These are phyloP conservation scores for Conops quadrifasciatus DNA, from an alignment of 2,888 invertebrate genomes.

Conservation along the genomic window DNA sequence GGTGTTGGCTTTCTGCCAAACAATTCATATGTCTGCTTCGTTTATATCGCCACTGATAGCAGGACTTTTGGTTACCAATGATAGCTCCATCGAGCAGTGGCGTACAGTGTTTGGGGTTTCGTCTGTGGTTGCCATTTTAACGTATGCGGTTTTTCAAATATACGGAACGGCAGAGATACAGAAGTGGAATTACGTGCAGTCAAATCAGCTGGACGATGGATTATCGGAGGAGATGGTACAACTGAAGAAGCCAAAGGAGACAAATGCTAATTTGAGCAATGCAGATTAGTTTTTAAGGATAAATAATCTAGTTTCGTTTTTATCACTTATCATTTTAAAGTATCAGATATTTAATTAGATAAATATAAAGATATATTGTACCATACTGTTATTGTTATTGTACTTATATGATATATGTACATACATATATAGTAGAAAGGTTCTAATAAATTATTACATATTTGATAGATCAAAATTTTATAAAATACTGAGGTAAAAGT, in stretches of 20 bases:
- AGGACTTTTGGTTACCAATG: slow-evolving; percentile 70
- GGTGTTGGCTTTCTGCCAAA: slow-evolving; percentile 77
- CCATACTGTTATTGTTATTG: slow-evolving; percentile 12
- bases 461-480: background rate
- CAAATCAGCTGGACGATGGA: slow-evolving; percentile 26
- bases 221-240: slow-evolving; percentile 48
- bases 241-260: slow-evolving; percentile 45
- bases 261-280: slow-evolving; percentile 36
- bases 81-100: slow-evolving; percentile 70
- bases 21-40: slow-evolving; percentile 80
- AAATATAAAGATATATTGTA: slow-evolving; percentile 2
- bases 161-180: slow-evolving; percentile 73
- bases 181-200: slow-evolving; percentile 55
- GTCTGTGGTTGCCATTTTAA: slow-evolving; percentile 70
- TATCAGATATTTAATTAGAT: background rate
- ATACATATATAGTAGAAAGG: background rate
- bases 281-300: slow-evolving; percentile 39
- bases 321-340: background rate
- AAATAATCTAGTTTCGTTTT: background rate
- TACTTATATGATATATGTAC: slow-evolving; percentile 5
- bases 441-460: background rate
- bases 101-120: slow-evolving; percentile 72
- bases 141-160: slow-evolving; percentile 73
- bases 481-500: background rate
- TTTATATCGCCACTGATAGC: slow-evolving; percentile 74